Base-by-base conservation (phyloP, 2,113 vertebrate genomes). In the Cyprichromis sp. region DNA sequence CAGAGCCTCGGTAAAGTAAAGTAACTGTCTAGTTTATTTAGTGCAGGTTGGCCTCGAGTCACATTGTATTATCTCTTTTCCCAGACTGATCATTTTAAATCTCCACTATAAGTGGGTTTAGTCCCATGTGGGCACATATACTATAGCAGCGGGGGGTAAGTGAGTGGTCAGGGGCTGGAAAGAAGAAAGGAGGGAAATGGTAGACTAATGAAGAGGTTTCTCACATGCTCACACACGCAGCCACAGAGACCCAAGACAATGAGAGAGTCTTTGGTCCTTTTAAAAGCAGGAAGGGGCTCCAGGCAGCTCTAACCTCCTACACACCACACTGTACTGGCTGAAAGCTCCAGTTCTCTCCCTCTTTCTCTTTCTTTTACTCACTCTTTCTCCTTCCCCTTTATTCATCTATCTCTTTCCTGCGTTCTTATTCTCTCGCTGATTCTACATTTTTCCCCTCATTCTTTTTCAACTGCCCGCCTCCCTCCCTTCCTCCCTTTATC, bases 1-100 rank as follows among this genome's bases (percentile, higher is more conserved):
- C 55, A 68, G 83, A 84, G 54, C 36, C 13, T 34, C 4, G 52
- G 68, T 45, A 71, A 31, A 42, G 88, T 10, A 38, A 50, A 83
- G 81, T 52, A 81, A 90, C 84, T 84, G 88, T 88, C 90, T 66
- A 82, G 66, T 88, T 92, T 90, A 86, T 94, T 93, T 89, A 91
- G 79, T 42, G 79, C 82, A 50, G 71, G 52, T 47, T 52, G 81
- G 85, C 82, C 83, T 61, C 24, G 12, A 94, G 89, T 93, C 88
- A 71, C 87, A 82, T 86, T 89, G 84, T 86, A 87, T 93, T 90
- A 91, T 87, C 88, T 89, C 78, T 91, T 88, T 87, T 81, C 88
- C 81, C 89, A 90, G 93, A 91, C 91, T 92, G 93, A 90, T 96
- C 87, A 92, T 95, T 95, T 95, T 94, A 94, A 95, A 94, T 96